A percentile compares a stretch with the other conserved stretches of the same genome.
These are phyloP conservation scores for Rhinichthys klamathensis DNA, from an alignment of 2,113 vertebrate genomes.

Conservation along the genomic window DNA sequence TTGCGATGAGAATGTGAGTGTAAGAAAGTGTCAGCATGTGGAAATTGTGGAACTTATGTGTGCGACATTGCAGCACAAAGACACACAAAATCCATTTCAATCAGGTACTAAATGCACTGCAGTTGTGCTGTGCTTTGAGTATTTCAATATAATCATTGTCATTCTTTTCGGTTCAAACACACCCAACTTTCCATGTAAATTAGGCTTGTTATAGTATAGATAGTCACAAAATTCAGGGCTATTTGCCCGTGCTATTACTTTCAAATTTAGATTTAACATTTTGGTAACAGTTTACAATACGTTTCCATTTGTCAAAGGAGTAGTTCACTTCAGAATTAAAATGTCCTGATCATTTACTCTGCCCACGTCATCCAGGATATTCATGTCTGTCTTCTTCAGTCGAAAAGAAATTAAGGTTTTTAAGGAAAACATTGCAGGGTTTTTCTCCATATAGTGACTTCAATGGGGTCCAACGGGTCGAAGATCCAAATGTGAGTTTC, in stretches of 20 bases:
- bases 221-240: not conserved
- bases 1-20: not conserved
- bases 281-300: too few species aligned
- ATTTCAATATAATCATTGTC: not conserved
- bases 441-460: too few species aligned
- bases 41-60: not conserved
- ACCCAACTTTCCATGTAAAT: not conserved
- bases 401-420: too few species aligned
- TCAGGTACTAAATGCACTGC: not conserved
- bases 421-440: too few species aligned
- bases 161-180: not conserved
- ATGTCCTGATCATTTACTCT: too few species aligned
- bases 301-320: too few species aligned
- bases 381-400: too few species aligned
- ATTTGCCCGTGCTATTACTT: not conserved
- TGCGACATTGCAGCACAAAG: not conserved
- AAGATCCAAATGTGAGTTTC: too few species aligned
- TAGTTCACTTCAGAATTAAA: too few species aligned
- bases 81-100: not conserved
- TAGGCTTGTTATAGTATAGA: not conserved
- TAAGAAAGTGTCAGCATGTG: not conserved
- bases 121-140: not conserved
- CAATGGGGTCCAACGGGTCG: too few species aligned
- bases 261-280: not conserved
- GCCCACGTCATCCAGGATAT: too few species aligned